phyloP scores from a whole-genome alignment of 2,888 invertebrate genomes.

The Athalia rosae region DNA sequence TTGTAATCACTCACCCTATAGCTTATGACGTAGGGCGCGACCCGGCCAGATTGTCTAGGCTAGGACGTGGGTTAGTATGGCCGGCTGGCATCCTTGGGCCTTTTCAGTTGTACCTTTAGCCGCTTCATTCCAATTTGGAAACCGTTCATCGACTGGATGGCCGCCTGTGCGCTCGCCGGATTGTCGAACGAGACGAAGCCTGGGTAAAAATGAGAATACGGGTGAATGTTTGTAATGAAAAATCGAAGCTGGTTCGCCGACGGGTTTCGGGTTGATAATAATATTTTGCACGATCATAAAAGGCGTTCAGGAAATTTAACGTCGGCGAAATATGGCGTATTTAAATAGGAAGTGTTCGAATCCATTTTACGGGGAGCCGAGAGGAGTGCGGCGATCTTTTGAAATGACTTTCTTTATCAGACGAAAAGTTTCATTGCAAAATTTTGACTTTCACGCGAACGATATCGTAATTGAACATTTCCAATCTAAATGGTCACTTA shows the following conservation, averaged over 20 bases:
- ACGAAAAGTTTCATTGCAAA: constrained; percentile 36
- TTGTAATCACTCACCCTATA: constrained; percentile 64
- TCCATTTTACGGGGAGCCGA: no score
- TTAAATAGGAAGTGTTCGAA: no score
- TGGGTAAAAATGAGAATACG: constrained; percentile 70
- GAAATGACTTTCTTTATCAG: constrained; percentile 41
- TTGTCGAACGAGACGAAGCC: constrained; percentile 99
- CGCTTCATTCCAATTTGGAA: constrained; percentile 99
- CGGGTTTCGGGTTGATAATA: not conserved
- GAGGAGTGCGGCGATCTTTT: constrained; percentile 11
- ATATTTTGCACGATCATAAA: not conserved
- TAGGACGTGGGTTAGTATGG: constrained; percentile 92
- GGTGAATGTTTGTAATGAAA: not conserved
- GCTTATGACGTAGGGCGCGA: constrained; percentile 69
- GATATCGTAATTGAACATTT: constrained; percentile 42
- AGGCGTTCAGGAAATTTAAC: no score
- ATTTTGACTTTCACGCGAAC: constrained; percentile 25
- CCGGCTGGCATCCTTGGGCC: constrained; percentile 98
- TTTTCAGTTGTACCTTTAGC: constrained; percentile 98
- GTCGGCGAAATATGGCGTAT: no score
- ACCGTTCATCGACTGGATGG: constrained; percentile 99
- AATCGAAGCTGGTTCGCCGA: not conserved
- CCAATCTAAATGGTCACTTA: constrained; percentile 44
- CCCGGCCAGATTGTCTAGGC: constrained; percentile 76
- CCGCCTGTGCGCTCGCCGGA: constrained; percentile 97